Conservation (phyloP, 2,797 vertebrate genomes). For the Parotocinclus haroldoi region DNA sequence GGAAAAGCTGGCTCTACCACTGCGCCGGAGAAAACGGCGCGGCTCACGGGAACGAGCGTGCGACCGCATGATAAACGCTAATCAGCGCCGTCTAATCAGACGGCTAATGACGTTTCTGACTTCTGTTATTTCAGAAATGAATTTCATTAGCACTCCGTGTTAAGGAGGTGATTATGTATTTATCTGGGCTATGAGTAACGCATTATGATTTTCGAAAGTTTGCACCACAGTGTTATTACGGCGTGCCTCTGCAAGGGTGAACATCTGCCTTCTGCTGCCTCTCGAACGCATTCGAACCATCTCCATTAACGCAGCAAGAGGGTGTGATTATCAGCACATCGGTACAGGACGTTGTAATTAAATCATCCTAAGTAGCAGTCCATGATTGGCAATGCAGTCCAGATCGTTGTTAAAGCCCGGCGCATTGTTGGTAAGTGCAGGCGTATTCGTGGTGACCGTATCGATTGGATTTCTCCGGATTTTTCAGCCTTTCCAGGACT, state of each 20-base stretch:
- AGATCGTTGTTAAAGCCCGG: too few species aligned
- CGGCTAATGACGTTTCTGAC: conserved; percentile 19
- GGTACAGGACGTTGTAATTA: too few species aligned
- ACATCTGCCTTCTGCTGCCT: too few species aligned
- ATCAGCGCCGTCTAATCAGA: conserved; percentile 20
- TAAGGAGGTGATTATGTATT: conserved; percentile 27
- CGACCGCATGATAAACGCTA: conserved; percentile 11
- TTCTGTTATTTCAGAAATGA: conserved; percentile 17
- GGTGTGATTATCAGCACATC: too few species aligned
- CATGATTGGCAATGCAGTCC: too few species aligned
- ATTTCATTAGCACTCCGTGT: conserved; percentile 14
- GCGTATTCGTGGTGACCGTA: too few species aligned
- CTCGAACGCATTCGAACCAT: too few species aligned
- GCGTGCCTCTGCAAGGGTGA: neutral
- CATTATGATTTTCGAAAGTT: conserved; percentile 16
- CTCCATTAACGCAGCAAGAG: too few species aligned
- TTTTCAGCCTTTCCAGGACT: too few species aligned
- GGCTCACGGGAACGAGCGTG: neutral
- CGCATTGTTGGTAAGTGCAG: too few species aligned
- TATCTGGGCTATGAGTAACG: conserved; percentile 14
- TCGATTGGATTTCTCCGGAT: too few species aligned
- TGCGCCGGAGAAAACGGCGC: neutral
- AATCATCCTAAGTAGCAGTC: too few species aligned
- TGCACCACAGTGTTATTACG: conserved; percentile 18
- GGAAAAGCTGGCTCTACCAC: conserved; percentile 3